Conservation (phyloP, 2,888 invertebrate species). For the Rotaria macrura region DNA sequence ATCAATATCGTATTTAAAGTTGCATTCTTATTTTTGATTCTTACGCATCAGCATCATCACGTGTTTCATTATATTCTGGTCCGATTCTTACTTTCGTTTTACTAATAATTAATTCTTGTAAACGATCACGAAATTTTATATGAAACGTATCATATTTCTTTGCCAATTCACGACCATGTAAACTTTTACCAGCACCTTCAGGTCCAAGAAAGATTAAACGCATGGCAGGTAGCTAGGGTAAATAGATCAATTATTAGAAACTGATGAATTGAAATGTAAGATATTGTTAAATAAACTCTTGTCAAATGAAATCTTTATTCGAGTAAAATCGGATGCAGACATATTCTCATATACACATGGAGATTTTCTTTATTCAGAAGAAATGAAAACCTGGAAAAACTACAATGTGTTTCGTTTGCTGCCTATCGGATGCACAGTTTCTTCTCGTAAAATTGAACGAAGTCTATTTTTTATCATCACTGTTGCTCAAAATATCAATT, state of each 20-base stretch:
- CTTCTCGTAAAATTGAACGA: too few relatives aligned
- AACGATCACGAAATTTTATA: conserved; percentile 47
- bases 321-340: too few relatives aligned
- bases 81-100: conserved; percentile 49
- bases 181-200: conserved; percentile 46
- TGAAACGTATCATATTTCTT: conserved; percentile 48
- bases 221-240: conserved; percentile 45
- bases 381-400: too few relatives aligned
- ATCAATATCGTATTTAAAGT: too few relatives aligned
- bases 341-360: too few relatives aligned
- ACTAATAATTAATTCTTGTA: conserved; percentile 48
- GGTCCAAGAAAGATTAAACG: conserved; percentile 46
- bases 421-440: too few relatives aligned
- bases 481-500: too few relatives aligned
- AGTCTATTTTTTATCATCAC: too few relatives aligned
- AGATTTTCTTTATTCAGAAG: too few relatives aligned
- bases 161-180: conserved; percentile 46
- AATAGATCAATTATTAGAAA: neutral
- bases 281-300: too few relatives aligned
- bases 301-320: too few relatives aligned
- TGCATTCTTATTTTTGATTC: neutral
- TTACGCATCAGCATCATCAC: conserved; percentile 28
- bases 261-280: neutral
- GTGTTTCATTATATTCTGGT: conserved; percentile 42
- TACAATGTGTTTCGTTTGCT: too few relatives aligned